Percentiles rank a stretch among this genome's conserved stretches.
phyloP scores from a whole-genome alignment of 2,888 invertebrate genomes.

The Drosophila emarginata region DNA sequence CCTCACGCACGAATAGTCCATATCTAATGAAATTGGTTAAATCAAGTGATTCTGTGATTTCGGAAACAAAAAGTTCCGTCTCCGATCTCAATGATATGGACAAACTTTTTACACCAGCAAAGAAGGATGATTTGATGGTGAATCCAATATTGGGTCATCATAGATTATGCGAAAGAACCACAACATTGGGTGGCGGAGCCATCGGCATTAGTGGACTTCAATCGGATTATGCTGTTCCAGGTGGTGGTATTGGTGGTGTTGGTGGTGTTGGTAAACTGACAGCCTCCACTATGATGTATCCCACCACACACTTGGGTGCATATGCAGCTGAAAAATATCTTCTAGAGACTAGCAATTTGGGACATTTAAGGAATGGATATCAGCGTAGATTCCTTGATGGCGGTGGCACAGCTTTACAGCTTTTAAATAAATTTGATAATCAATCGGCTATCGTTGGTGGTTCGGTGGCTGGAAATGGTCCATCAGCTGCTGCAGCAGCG shows the following conservation, averaged over 20 bases:
- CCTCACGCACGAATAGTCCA: slow-evolving; percentile 82
- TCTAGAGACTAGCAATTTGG: slow-evolving; percentile 67
- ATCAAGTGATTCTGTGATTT: slow-evolving; percentile 82
- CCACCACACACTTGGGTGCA: slow-evolving; percentile 71
- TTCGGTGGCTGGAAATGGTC: not conserved
- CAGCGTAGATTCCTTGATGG: slow-evolving; percentile 78
- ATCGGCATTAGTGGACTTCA: not conserved
- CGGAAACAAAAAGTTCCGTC: slow-evolving; percentile 82
- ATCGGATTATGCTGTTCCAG: too few relatives aligned
- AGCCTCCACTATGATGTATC: slow-evolving; percentile 67
- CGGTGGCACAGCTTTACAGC: slow-evolving; percentile 77
- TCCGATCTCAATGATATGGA: slow-evolving; percentile 82
- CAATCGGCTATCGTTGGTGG: not conserved
- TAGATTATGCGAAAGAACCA: slow-evolving; percentile 84
- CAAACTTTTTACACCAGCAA: slow-evolving; percentile 80
- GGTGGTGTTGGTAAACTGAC: slow-evolving; percentile 44
- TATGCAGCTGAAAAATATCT: slow-evolving; percentile 73
- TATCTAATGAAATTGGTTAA: slow-evolving; percentile 82
- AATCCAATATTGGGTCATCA: slow-evolving; percentile 85
- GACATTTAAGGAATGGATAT: slow-evolving; percentile 61
- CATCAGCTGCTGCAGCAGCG: not conserved
- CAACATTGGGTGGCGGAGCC: slow-evolving; percentile 12
- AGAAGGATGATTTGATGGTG: slow-evolving; percentile 82
- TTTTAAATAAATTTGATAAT: slow-evolving; percentile 66
- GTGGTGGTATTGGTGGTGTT: not conserved